These are phyloP conservation scores for Scartelaos histophorus DNA, from an alignment of 2,113 vertebrate species.

Conservation along the genomic window DNA sequence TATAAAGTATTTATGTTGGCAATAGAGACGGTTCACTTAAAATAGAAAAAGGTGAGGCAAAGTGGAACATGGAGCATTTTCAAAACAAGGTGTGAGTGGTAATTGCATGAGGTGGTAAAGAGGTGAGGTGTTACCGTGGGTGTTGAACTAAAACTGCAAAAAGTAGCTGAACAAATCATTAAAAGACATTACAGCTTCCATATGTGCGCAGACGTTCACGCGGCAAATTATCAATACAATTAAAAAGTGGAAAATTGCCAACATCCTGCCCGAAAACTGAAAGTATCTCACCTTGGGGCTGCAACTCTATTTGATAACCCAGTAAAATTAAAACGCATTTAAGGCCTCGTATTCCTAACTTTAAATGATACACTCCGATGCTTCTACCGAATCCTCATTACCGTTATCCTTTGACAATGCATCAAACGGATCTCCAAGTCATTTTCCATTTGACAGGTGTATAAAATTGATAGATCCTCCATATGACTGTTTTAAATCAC, in stretches of 20 bases:
- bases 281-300: background rate
- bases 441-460: slow-evolving; percentile 17
- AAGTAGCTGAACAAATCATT: background rate
- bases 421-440: slow-evolving; percentile 17
- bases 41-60: background rate
- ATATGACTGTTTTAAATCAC: slow-evolving; percentile 26
- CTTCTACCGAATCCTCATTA: slow-evolving; percentile 23
- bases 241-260: too few species aligned
- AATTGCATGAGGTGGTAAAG: background rate
- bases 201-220: too few species aligned
- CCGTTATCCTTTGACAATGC: slow-evolving; percentile 12
- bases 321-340: background rate
- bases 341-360: slow-evolving; percentile 7
- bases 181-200: too few species aligned
- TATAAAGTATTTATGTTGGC: background rate
- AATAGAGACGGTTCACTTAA: background rate
- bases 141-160: slow-evolving; percentile 3
- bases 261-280: too few species aligned
- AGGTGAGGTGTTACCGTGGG: background rate
- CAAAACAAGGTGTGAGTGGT: background rate
- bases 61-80: background rate
- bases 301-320: background rate
- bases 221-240: too few species aligned
- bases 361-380: slow-evolving; percentile 2
- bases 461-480: slow-evolving; percentile 43